Percentiles rank a stretch among this genome's conserved stretches.
Evolutionary conservation across 2,113 vertebrate genomes (phyloP).

Genomic region (Edolisoma coerulescens): DNA sequence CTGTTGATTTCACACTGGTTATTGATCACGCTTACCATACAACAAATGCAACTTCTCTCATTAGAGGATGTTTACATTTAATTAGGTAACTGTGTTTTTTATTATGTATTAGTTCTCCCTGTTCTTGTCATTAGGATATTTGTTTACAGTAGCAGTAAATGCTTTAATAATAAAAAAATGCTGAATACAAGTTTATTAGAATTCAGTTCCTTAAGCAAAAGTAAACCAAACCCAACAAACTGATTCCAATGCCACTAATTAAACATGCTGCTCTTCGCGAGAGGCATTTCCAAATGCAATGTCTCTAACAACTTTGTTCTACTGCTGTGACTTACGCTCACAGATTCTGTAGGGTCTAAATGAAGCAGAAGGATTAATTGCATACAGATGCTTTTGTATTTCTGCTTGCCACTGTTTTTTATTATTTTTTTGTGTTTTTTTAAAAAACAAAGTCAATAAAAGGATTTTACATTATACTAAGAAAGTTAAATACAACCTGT

Average conservation of each 20-base stretch:
- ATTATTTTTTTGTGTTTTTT: not conserved
- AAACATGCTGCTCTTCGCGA: not conserved
- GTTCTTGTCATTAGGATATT: not conserved
- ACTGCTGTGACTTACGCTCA: not conserved
- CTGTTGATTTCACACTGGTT: not conserved
- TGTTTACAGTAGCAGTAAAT: not conserved
- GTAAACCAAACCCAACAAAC: not conserved
- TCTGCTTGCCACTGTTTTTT: not conserved
- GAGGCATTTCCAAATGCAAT: not conserved
- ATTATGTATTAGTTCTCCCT: not conserved
- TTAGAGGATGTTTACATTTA: slow-evolving; percentile 1
- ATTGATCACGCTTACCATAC: not conserved
- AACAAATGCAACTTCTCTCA: not conserved
- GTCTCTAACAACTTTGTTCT: slow-evolving; percentile 28
- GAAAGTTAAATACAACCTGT: slow-evolving; percentile 41
- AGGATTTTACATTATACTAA: slow-evolving; percentile 20
- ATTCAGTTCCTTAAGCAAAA: not conserved
- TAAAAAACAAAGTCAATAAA: not conserved
- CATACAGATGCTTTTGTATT: slow-evolving; percentile 29
- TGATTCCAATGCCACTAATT: not conserved
- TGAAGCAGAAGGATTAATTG: slow-evolving; percentile 39
- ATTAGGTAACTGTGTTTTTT: not conserved
- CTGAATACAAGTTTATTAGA: not conserved
- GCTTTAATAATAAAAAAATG: not conserved
- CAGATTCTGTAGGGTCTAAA: slow-evolving; percentile 36